Evolutionary conservation across 2,113 vertebrate genomes (phyloP).

Genomic region (Serilophus lunatus): DNA sequence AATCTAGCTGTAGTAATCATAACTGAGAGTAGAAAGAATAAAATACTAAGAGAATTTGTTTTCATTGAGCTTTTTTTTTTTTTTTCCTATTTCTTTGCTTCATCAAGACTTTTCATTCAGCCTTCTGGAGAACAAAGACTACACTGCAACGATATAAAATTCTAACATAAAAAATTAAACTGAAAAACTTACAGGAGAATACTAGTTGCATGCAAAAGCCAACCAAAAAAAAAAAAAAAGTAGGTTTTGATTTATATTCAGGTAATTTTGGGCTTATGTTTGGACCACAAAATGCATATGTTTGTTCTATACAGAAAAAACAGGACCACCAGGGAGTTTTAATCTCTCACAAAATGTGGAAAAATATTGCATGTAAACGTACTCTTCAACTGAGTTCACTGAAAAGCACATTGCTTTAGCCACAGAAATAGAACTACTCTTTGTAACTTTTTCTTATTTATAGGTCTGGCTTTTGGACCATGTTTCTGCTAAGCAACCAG

Average conservation of each 20-base stretch:
- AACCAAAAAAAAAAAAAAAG: background rate
- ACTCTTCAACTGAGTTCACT: background rate
- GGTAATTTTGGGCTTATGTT: background rate
- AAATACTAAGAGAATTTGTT: background rate
- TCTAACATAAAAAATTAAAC: background rate
- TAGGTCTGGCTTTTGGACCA: background rate
- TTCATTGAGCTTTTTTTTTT: background rate
- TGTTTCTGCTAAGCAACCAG: background rate
- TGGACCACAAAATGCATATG: background rate
- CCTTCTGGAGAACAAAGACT: background rate
- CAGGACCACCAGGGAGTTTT: slow-evolving; percentile 7
- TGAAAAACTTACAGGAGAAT: background rate
- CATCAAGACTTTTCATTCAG: background rate
- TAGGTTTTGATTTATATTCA: background rate
- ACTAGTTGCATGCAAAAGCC: background rate
- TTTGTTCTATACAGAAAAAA: slow-evolving; percentile 30
- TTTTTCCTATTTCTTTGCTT: background rate
- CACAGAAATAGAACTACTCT: background rate
- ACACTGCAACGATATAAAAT: background rate
- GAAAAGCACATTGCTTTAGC: background rate
- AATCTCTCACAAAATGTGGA: background rate
- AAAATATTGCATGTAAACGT: background rate
- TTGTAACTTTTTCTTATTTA: background rate
- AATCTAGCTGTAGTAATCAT: background rate
- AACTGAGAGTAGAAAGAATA: background rate